phyloP scores from a whole-genome alignment of 2,113 vertebrate species.

The Meles meles region DNA sequence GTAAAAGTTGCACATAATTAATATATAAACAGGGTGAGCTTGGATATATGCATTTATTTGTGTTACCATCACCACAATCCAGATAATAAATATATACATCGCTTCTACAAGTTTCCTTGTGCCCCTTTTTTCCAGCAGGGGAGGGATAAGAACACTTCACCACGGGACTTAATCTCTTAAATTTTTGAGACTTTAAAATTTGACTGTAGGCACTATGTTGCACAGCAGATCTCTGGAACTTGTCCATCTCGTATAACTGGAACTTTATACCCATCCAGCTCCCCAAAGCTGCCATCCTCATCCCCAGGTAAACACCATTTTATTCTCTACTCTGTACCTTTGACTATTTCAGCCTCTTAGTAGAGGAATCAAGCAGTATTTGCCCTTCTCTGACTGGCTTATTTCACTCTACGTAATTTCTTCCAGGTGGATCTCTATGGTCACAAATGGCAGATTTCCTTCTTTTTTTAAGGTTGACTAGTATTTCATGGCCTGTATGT shows the following conservation, averaged over 20 bases:
- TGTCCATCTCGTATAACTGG: not conserved
- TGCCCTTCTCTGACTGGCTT: not conserved
- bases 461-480: not conserved
- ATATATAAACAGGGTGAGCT: not conserved
- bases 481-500: not conserved
- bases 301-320: not conserved
- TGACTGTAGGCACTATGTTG: not conserved
- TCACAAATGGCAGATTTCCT: not conserved
- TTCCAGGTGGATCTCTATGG: not conserved
- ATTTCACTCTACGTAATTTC: not conserved
- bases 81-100: not conserved
- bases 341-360: not conserved
- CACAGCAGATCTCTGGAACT: not conserved
- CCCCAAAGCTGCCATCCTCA: not conserved
- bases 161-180: not conserved
- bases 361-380: not conserved
- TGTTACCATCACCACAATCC: not conserved
- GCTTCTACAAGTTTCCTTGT: not conserved
- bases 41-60: not conserved
- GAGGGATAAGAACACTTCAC: not conserved
- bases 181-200: not conserved
- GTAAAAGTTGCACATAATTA: not conserved
- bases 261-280: not conserved
- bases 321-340: not conserved
- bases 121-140: not conserved